Percentiles rank a stretch among this genome's conserved stretches.
These are phyloP conservation scores for Odontocerum albicorne DNA, from an alignment of 2,888 invertebrate genomes.

Conservation along the genomic window DNA sequence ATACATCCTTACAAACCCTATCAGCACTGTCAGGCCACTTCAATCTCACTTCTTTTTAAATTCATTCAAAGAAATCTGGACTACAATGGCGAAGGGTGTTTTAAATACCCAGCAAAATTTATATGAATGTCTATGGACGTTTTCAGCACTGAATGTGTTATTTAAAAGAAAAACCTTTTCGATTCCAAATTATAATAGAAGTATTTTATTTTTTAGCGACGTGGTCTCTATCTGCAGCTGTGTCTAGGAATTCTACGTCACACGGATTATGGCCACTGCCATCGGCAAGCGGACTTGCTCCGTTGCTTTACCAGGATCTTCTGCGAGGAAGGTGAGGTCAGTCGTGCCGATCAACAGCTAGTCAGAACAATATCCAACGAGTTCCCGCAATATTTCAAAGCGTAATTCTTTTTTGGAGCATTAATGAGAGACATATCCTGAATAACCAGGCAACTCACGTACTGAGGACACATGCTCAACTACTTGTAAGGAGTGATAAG, in stretches of 20 bases:
- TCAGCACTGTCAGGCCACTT: no score
- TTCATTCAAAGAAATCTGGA: no score
- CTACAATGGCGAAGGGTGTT: no score
- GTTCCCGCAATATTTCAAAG: constrained; percentile 77
- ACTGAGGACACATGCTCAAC: no score
- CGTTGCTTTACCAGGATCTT: constrained; percentile 86
- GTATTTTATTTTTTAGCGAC: constrained; percentile 55
- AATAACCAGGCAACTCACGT: no score
- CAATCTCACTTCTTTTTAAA: no score
- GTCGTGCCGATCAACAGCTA: constrained; percentile 74
- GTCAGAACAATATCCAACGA: constrained; percentile 83
- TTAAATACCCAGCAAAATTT: no score
- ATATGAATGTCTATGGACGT: no score
- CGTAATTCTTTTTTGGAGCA: no score
- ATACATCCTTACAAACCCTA: no score
- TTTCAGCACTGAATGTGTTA: not conserved
- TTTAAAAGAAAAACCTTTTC: not conserved
- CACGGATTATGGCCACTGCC: constrained; percentile 78
- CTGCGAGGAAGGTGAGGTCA: constrained; percentile 77
- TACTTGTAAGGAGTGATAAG: no score
- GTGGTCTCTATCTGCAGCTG: constrained; percentile 76
- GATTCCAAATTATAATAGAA: not conserved
- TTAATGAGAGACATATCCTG: no score
- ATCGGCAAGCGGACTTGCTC: constrained; percentile 77
- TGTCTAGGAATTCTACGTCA: constrained; percentile 80